Conservation (phyloP, 2,888 invertebrate genomes). For the Meganola albula region DNA sequence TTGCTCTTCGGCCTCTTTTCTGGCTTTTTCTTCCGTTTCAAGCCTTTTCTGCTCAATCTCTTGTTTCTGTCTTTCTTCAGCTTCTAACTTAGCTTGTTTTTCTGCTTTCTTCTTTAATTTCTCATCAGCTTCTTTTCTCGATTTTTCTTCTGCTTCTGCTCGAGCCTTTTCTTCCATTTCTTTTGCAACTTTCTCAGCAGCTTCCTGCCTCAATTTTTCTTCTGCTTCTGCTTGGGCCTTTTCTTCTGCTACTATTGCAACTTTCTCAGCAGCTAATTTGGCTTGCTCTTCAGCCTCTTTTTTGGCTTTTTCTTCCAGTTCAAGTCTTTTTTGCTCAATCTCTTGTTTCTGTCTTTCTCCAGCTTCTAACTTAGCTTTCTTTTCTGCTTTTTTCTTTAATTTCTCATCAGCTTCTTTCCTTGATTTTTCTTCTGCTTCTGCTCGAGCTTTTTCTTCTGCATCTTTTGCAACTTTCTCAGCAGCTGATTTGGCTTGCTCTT, state of each 20-base stretch:
- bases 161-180: not conserved
- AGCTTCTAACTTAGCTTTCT: slow-evolving; percentile 8
- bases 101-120: not conserved
- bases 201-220: too few relatives aligned
- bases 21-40: slow-evolving; percentile 26
- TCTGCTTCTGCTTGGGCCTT: slow-evolving; percentile 10
- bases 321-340: slow-evolving; percentile 5
- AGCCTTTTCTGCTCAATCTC: slow-evolving; percentile 9
- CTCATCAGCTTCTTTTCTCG: not conserved
- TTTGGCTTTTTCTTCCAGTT: slow-evolving; percentile 9
- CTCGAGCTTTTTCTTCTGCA: slow-evolving; percentile 11
- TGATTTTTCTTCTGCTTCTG: slow-evolving; percentile 10
- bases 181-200: slow-evolving; percentile 14
- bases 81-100: not conserved
- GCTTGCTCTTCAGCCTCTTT: slow-evolving; percentile 4
- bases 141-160: not conserved
- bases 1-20: slow-evolving; percentile 28
- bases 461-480: slow-evolving; percentile 13
- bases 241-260: slow-evolving; percentile 8
- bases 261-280: not conserved
- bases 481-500: slow-evolving; percentile 11
- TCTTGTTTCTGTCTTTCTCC: slow-evolving; percentile 9
- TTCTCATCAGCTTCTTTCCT: slow-evolving; percentile 2
- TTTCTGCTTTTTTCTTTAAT: slow-evolving; percentile 5
- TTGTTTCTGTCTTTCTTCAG: slow-evolving; percentile 5